Percentiles rank a stretch among this genome's conserved stretches.
These are phyloP conservation scores for Equus przewalskii DNA, from an alignment of 2,113 vertebrate species.

Conservation along the genomic window DNA sequence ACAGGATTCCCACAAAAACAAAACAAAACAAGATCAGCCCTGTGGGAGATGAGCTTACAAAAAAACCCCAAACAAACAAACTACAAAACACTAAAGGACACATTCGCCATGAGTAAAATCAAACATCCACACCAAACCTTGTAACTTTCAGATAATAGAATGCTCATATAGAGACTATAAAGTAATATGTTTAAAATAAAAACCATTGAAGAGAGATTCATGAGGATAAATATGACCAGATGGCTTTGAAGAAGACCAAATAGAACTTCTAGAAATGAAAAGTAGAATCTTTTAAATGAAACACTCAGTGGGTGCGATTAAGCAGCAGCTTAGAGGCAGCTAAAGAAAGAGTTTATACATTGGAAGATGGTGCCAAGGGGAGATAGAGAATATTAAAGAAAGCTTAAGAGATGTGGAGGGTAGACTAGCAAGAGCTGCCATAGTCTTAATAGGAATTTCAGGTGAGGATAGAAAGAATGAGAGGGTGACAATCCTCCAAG, in stretches of 20 bases:
- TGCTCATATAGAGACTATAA: background rate
- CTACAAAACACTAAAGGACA: background rate
- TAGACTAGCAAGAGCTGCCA: background rate
- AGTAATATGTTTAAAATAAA: background rate
- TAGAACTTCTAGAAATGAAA: background rate
- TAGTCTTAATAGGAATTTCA: background rate
- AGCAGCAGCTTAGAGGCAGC: constrained; percentile 3
- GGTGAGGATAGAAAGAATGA: background rate
- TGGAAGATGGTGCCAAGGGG: background rate
- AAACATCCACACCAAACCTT: background rate
- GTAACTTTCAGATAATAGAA: background rate
- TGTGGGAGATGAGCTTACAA: background rate
- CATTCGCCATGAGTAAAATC: background rate
- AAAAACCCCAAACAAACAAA: background rate
- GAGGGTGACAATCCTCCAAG: background rate
- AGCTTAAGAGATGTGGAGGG: background rate
- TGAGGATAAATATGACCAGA: background rate
- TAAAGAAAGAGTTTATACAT: background rate
- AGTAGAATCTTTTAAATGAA: background rate
- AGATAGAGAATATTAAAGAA: background rate
- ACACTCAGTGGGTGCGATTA: background rate
- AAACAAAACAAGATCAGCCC: background rate
- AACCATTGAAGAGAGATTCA: background rate
- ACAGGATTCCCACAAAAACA: background rate
- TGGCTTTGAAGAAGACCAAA: constrained; percentile 1